Conservation (phyloP, 1,140 invertebrate species). For the Cryptotermes secundus region DNA sequence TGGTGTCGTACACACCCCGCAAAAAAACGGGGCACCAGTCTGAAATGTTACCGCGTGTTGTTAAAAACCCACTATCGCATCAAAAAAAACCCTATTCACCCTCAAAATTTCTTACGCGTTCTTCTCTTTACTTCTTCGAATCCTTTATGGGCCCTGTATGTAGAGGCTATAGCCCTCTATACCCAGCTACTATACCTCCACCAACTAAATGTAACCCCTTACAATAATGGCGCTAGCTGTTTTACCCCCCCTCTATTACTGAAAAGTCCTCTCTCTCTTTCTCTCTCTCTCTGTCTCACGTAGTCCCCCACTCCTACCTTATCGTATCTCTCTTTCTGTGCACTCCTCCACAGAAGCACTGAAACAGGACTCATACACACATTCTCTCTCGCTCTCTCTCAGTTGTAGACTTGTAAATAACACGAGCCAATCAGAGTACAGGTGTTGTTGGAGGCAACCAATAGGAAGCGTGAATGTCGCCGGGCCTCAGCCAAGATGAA, state of each 20-base stretch:
- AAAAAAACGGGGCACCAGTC: background rate
- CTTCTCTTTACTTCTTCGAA: slow-evolving; percentile 28
- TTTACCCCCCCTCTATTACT: slow-evolving; percentile 1
- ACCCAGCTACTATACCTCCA: slow-evolving; percentile 19
- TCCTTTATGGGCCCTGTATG: slow-evolving; percentile 31
- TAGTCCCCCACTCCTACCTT: slow-evolving; percentile 12
- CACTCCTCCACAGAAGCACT: slow-evolving; percentile 17
- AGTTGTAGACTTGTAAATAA: slow-evolving; percentile 40
- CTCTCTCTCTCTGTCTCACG: slow-evolving; percentile 8
- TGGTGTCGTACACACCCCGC: slow-evolving; percentile 5
- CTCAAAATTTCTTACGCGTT: slow-evolving; percentile 22
- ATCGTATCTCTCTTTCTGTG: slow-evolving; percentile 6
- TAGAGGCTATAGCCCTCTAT: slow-evolving; percentile 30
- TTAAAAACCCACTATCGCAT: slow-evolving; percentile 19
- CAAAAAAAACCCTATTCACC: slow-evolving; percentile 19
- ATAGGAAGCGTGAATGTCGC: slow-evolving; percentile 33
- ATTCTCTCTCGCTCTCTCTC: background rate
- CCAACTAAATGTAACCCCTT: slow-evolving; percentile 31
- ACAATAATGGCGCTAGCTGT: slow-evolving; percentile 26
- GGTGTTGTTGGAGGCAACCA: slow-evolving; percentile 38
- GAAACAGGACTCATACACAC: slow-evolving; percentile 13
- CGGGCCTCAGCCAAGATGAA: slow-evolving; percentile 6
- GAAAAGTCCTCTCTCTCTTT: background rate
- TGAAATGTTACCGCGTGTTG: background rate
- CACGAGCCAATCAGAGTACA: slow-evolving; percentile 39